phyloP scores from a whole-genome alignment of 2,888 invertebrate genomes.

The Conistra vaccinii region DNA sequence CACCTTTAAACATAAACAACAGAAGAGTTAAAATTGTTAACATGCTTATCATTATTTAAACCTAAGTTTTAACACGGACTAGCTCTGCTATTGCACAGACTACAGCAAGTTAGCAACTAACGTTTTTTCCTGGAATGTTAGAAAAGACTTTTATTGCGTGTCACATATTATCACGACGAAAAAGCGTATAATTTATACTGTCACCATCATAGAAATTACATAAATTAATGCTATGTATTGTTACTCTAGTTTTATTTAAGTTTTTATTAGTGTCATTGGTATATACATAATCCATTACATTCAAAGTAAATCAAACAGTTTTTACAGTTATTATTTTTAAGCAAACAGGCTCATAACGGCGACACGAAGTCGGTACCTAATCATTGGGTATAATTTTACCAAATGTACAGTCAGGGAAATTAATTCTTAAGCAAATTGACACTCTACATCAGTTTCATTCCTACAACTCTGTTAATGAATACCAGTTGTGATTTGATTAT shows the following conservation, averaged over 20 bases:
- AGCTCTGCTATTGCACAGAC: not conserved
- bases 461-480: too few relatives aligned
- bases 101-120: slow-evolving; percentile 4
- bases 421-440: too few relatives aligned
- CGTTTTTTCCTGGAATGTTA: not conserved
- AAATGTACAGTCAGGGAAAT: not conserved
- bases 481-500: too few relatives aligned
- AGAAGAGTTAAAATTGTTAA: slow-evolving; percentile 17
- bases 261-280: slow-evolving; percentile 14
- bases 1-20: slow-evolving; percentile 9
- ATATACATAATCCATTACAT: slow-evolving; percentile 5
- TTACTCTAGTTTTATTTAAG: slow-evolving; percentile 34
- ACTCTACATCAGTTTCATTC: too few relatives aligned
- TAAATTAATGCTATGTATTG: slow-evolving; percentile 7
- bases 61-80: not conserved
- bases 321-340: slow-evolving; percentile 4
- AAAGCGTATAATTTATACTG: slow-evolving; percentile 34
- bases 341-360: slow-evolving; percentile 14
- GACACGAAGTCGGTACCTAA: not conserved
- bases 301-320: not conserved
- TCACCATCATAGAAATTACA: slow-evolving; percentile 2
- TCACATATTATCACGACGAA: not conserved
- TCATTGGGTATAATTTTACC: not conserved
- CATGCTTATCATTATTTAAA: slow-evolving; percentile 33
- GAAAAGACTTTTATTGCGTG: not conserved